Evolutionary conservation across 2,888 invertebrate species (phyloP).

Genomic region (Allolobophora icterica): DNA sequence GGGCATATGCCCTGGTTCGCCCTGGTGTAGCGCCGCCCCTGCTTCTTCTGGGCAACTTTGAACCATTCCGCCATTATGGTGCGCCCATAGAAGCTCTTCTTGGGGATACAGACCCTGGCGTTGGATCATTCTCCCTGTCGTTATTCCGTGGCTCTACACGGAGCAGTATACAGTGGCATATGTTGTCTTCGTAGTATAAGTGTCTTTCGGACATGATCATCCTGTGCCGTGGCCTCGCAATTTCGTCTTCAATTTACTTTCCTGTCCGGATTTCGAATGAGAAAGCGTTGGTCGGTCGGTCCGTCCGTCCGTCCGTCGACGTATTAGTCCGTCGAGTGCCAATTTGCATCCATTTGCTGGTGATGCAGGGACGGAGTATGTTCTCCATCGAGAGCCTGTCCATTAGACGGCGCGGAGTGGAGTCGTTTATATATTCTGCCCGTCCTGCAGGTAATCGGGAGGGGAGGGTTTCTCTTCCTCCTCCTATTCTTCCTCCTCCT

Average conservation of each 20-base stretch:
- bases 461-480: not conserved
- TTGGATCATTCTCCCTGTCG: too few relatives aligned
- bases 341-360: conserved; percentile 23
- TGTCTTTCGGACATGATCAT: conserved; percentile 11
- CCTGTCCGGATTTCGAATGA: conserved; percentile 11
- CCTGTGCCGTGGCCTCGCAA: not conserved
- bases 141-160: not conserved
- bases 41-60: too few relatives aligned
- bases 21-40: too few relatives aligned
- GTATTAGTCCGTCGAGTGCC: conserved; percentile 24
- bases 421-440: conserved; percentile 17
- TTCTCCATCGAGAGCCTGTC: conserved; percentile 17
- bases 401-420: not conserved
- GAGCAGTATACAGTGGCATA: not conserved
- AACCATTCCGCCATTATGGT: too few relatives aligned
- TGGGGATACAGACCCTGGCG: too few relatives aligned
- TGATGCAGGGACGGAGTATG: not conserved
- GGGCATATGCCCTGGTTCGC: too few relatives aligned
- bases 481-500: not conserved
- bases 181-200: not conserved
- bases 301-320: not conserved
- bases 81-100: too few relatives aligned
- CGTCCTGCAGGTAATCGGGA: conserved; percentile 2
- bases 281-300: conserved; percentile 11
- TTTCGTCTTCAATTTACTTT: conserved; percentile 10